phyloP scores from a whole-genome alignment of 2,797 vertebrate genomes.

The Ciconia nigra region DNA sequence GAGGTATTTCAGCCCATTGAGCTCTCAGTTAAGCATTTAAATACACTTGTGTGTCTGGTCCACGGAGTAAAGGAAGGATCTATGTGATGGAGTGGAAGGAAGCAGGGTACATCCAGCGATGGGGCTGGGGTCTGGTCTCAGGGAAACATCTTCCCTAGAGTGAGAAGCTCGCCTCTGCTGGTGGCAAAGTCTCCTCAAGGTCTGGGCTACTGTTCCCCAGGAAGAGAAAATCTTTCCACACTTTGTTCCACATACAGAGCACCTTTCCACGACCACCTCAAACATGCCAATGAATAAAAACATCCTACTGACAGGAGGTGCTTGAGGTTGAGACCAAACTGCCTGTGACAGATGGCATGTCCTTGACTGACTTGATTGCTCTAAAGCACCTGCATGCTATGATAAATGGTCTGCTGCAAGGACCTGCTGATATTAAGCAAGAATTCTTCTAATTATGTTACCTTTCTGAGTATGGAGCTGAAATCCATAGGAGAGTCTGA shows the following conservation, averaged over 20 bases:
- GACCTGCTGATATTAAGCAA: not conserved
- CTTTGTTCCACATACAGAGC: not conserved
- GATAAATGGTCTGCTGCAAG: not conserved
- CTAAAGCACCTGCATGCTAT: not conserved
- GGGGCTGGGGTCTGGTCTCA: not conserved
- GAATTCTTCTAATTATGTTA: constrained; percentile 33
- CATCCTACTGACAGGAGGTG: not conserved
- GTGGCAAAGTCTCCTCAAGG: not conserved
- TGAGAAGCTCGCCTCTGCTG: accelerated
- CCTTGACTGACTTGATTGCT: not conserved
- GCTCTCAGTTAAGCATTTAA: not conserved
- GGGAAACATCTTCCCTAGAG: not conserved
- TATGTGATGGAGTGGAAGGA: not conserved
- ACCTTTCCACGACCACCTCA: not conserved
- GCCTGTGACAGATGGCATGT: not conserved
- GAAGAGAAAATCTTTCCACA: not conserved
- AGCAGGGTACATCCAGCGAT: not conserved
- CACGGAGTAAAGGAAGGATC: not conserved
- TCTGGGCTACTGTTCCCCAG: not conserved
- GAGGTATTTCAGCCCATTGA: not conserved
- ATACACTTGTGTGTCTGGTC: not conserved
- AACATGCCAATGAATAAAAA: not conserved
- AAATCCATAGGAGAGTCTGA: constrained; percentile 68
- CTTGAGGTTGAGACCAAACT: not conserved
- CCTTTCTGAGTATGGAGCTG: constrained; percentile 78